These are phyloP conservation scores for Drosophila virilis DNA, from an alignment of 1,140 invertebrate genomes.

Conservation along the genomic window DNA sequence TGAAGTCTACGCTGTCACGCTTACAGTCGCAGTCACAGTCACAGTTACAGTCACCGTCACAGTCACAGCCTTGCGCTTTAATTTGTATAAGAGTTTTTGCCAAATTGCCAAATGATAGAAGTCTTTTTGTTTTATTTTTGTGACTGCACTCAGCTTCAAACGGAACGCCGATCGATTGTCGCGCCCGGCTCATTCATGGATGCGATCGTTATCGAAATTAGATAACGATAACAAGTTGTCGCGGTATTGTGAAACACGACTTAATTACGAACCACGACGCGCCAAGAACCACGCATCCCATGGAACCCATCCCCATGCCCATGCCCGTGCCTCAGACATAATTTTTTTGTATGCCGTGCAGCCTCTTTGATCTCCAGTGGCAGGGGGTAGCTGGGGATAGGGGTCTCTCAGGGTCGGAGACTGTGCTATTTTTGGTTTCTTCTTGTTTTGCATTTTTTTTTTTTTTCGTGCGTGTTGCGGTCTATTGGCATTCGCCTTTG, in stretches of 20 bases:
- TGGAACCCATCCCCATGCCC: no score
- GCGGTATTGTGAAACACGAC: slow-evolving; percentile 77
- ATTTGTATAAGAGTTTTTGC: slow-evolving; percentile 69
- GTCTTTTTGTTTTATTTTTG: not conserved
- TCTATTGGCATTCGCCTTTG: slow-evolving; percentile 33
- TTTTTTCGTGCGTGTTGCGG: slow-evolving; percentile 4
- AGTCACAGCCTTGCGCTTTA: slow-evolving; percentile 32
- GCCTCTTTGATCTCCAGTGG: slow-evolving; percentile 27
- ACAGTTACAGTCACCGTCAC: not conserved
- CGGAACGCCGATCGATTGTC: slow-evolving; percentile 41
- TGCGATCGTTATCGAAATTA: slow-evolving; percentile 46
- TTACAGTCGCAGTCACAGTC: not conserved
- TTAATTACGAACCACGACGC: slow-evolving; percentile 69
- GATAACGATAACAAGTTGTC: slow-evolving; percentile 74
- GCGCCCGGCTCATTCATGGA: slow-evolving; percentile 29
- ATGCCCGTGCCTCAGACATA: slow-evolving; percentile 4
- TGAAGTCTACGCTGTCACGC: slow-evolving; percentile 43
- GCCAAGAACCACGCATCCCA: not conserved
- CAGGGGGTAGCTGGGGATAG: not conserved
- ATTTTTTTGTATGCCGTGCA: slow-evolving; percentile 8
- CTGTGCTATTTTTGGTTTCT: slow-evolving; percentile 35
- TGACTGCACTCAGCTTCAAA: slow-evolving; percentile 48
- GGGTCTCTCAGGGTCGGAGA: not conserved
- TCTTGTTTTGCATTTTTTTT: slow-evolving; percentile 11
- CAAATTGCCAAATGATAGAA: slow-evolving; percentile 13